phyloP scores from a whole-genome alignment of 2,113 vertebrate species.

The Ammospiza caudacuta region DNA sequence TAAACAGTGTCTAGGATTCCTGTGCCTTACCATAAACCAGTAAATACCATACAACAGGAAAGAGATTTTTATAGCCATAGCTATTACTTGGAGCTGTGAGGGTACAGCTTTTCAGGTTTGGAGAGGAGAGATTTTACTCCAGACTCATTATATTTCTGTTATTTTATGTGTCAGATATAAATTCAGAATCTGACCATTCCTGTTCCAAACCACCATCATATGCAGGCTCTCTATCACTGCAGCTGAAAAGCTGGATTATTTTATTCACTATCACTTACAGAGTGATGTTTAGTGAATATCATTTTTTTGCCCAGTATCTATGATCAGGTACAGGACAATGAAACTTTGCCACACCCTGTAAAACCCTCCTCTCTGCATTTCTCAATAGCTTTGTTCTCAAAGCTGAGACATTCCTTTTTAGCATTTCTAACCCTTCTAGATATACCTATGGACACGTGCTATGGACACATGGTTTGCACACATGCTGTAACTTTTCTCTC shows the following conservation, averaged over 20 bases:
- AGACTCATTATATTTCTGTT: background rate
- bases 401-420: background rate
- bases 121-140: background rate
- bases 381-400: background rate
- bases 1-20: conserved; percentile 14
- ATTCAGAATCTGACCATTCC: background rate
- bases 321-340: background rate
- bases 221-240: background rate
- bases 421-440: background rate
- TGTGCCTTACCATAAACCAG: conserved; percentile 42
- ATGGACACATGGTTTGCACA: background rate
- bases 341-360: background rate
- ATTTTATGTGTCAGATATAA: conserved; percentile 1
- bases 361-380: background rate
- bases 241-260: background rate
- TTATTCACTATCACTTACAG: background rate
- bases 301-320: background rate
- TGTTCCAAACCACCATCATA: background rate
- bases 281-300: background rate
- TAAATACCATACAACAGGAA: conserved; percentile 22
- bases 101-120: background rate
- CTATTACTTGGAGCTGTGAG: conserved; percentile 40
- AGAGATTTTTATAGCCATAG: conserved; percentile 16
- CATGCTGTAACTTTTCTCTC: background rate
- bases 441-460: background rate